phyloP scores from a whole-genome alignment of 2,888 invertebrate genomes.

The Cantharis rustica region DNA sequence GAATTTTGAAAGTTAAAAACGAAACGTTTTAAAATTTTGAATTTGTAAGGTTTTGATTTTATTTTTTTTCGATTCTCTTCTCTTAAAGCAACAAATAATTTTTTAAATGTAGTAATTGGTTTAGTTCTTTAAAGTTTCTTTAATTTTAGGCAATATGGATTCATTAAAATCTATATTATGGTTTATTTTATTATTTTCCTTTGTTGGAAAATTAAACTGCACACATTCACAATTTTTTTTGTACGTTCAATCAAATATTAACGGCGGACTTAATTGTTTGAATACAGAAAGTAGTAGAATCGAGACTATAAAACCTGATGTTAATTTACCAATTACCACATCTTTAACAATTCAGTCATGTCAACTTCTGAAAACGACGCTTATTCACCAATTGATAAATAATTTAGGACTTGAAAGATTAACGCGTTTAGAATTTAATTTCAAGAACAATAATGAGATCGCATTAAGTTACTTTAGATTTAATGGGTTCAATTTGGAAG shows the following conservation, averaged over 20 bases:
- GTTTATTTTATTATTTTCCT: background rate
- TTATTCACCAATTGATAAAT: background rate
- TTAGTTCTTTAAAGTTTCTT: background rate
- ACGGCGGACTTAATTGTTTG: background rate
- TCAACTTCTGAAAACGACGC: background rate
- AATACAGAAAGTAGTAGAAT: background rate
- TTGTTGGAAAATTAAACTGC: background rate
- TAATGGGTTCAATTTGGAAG: background rate
- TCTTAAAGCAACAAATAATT: background rate
- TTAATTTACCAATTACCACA: background rate
- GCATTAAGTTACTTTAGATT: background rate
- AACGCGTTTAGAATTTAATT: background rate
- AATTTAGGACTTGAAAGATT: background rate
- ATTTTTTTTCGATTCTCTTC: no score
- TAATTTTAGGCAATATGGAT: background rate
- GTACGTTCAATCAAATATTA: background rate
- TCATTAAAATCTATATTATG: background rate
- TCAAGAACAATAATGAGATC: background rate
- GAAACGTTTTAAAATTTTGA: no score
- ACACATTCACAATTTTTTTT: background rate
- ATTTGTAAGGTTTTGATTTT: no score
- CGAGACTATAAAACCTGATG: background rate
- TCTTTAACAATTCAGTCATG: background rate
- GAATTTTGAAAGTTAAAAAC: no score
- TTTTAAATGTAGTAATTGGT: background rate